Percentiles rank a stretch among this genome's conserved stretches.
Conservation (phyloP, 2,113 vertebrate species). For the Pygoscelis adeliae region DNA sequence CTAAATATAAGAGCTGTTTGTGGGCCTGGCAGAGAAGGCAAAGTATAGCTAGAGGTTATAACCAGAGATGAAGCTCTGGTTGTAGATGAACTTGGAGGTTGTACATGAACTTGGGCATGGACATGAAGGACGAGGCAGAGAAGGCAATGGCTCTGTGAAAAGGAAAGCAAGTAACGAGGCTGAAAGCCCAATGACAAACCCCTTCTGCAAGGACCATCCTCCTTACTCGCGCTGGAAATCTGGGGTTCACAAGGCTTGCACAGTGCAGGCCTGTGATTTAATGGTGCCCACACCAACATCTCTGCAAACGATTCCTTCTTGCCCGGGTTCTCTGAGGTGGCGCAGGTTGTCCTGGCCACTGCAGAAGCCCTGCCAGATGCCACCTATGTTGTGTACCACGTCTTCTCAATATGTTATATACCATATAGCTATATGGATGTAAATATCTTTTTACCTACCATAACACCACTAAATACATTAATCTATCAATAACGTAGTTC, state of each 20-base stretch:
- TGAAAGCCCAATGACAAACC: neutral
- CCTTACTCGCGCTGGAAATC: fast-evolving
- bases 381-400: neutral
- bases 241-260: neutral
- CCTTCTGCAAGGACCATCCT: neutral
- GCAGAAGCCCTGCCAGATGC: neutral
- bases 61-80: neutral
- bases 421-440: neutral
- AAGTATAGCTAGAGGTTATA: neutral
- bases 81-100: neutral
- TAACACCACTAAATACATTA: neutral
- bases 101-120: neutral
- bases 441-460: neutral
- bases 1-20: neutral
- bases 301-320: neutral
- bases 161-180: neutral
- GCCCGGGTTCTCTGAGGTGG: fast-evolving
- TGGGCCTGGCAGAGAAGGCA: neutral
- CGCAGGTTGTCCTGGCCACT: neutral
- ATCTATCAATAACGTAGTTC: neutral
- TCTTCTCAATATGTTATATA: neutral
- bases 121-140: neutral
- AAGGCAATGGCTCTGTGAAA: neutral
- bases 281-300: neutral
- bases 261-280: neutral